These are phyloP conservation scores for Odobenus rosmarus DNA, from an alignment of 2,113 vertebrate genomes.

Conservation along the genomic window DNA sequence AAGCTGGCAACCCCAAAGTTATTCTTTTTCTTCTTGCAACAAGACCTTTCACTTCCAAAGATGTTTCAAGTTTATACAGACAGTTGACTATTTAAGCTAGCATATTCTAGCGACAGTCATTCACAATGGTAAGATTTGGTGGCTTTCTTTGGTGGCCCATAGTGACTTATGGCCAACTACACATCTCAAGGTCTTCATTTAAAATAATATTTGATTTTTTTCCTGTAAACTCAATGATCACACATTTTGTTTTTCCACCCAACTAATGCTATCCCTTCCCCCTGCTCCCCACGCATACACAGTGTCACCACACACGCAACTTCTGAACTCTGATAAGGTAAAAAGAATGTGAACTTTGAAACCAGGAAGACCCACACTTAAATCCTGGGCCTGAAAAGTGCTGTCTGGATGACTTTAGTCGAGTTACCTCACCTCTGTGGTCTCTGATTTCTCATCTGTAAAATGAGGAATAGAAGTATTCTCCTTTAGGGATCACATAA, in stretches of 20 bases:
- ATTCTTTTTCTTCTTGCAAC: constrained; percentile 17
- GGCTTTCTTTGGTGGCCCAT: background rate
- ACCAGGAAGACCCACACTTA: background rate
- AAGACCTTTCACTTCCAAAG: background rate
- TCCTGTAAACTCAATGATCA: background rate
- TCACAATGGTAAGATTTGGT: background rate
- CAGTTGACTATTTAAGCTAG: background rate
- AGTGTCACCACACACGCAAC: background rate
- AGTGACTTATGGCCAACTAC: background rate
- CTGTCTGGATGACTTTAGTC: background rate
- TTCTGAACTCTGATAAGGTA: background rate
- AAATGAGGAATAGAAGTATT: background rate
- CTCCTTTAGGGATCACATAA: background rate
- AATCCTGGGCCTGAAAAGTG: background rate
- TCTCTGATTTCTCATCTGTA: constrained; percentile 11
- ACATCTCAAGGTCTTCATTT: background rate
- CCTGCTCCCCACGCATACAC: too few relatives aligned
- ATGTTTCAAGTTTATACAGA: background rate
- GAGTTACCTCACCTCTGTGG: background rate
- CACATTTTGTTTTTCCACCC: background rate
- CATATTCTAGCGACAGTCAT: background rate
- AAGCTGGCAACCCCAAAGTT: background rate
- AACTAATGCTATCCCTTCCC: background rate
- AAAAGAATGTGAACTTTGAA: background rate
- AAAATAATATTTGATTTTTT: background rate